These are phyloP conservation scores for Anthonomus grandis DNA, from an alignment of 1,140 invertebrate genomes.

Conservation along the genomic window DNA sequence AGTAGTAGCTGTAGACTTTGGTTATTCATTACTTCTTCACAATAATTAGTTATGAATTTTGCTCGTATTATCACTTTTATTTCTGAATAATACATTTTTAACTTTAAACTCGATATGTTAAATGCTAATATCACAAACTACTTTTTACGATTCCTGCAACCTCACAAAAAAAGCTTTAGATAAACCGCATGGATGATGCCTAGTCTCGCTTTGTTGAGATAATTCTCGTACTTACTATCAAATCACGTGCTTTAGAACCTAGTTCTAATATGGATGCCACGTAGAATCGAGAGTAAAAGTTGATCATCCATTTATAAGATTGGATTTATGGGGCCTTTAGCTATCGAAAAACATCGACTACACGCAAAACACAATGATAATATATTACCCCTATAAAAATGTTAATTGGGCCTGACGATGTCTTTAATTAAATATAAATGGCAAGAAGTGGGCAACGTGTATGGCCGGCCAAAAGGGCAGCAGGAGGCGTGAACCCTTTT, in stretches of 20 bases:
- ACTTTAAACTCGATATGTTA: too few relatives aligned
- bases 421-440: constrained; percentile 36
- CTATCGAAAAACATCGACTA: not conserved
- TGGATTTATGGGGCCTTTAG: not conserved
- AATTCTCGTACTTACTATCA: not conserved
- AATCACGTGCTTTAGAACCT: not conserved
- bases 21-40: too few relatives aligned
- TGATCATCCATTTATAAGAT: not conserved
- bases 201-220: not conserved
- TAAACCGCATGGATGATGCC: too few relatives aligned
- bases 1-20: too few relatives aligned
- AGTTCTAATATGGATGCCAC: not conserved
- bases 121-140: too few relatives aligned
- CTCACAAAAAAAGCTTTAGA: too few relatives aligned
- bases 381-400: constrained; percentile 3
- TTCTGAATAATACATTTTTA: too few relatives aligned
- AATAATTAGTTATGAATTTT: too few relatives aligned
- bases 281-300: not conserved
- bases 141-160: too few relatives aligned
- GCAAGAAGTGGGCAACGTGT: constrained; percentile 28
- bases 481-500: constrained; percentile 36
- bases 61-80: too few relatives aligned
- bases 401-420: constrained; percentile 17
- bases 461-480: constrained; percentile 28
- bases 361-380: not conserved